Base-by-base conservation (phyloP, 2,888 invertebrate genomes). In the Cactoblastis cactorum region DNA sequence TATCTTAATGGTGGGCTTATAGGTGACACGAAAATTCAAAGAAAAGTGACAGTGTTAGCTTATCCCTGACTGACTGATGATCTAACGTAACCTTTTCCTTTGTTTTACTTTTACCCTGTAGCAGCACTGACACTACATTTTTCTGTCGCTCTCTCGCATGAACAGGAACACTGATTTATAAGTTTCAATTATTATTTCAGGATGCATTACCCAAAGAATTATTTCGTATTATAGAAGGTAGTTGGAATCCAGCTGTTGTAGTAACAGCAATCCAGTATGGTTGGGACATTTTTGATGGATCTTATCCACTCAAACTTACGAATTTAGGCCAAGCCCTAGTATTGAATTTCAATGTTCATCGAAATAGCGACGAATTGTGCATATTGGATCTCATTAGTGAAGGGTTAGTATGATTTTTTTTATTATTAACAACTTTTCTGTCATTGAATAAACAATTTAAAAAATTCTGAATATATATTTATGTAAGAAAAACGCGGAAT, bases 241-340 rank as follows among this genome's bases (percentile, higher is more conserved):
- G 94, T 48, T 97, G 95, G 92, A 93, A 92, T 69, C 97, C 97
- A 2, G 81, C 92, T 3, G 85, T 92, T 22, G 89, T 96, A 35
- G 71, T 98, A 51, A 88, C 93, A 54, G 91, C 97, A 0, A 92
- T 97, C 28, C 90, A 92, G 58, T 68, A 92, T 24, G 98, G 98
- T 14, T 91, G 97, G 60, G 98, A 98, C 80, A 74, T 97, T 11
- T 97, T 98, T 78, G 98, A 98, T 73, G 94, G 96, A 0, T 95
- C 97, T 0, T 96, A 96, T 78, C 94, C 95, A 28, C 92, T 92
- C 50, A 83, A 93, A 53, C 87, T 94, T 6, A 93, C 95, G 0
- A 93, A 94, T 61, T 85, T 92, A 54, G 93, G 92, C 1, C 91
- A 92, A 53, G 96, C 95, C 0, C 80, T 97, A 35, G 90, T 91